phyloP scores from a whole-genome alignment of 2,888 invertebrate species.

The Agonopterix arenella region DNA sequence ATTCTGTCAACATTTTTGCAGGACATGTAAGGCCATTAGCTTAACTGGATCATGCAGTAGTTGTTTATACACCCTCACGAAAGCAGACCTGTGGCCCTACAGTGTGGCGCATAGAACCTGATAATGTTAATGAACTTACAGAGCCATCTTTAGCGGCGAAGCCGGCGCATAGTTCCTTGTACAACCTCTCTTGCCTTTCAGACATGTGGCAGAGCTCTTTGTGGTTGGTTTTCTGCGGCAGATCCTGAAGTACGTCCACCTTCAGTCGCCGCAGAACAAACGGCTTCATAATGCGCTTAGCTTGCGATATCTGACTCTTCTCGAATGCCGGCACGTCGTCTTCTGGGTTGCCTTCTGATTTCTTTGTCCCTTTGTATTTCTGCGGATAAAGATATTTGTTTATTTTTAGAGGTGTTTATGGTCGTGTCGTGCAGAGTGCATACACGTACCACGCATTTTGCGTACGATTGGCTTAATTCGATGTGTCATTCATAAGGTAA shows the following conservation, averaged over 20 bases:
- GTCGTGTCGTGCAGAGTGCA: too few species aligned
- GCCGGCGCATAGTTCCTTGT: constrained; percentile 83
- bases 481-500: too few species aligned
- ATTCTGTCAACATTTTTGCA: too few species aligned
- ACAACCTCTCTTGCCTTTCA: constrained; percentile 83
- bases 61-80: too few species aligned
- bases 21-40: too few species aligned
- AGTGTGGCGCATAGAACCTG: too few species aligned
- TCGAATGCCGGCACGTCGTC: constrained; percentile 88
- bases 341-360: constrained; percentile 53
- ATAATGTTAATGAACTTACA: too few species aligned
- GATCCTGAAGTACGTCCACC: constrained; percentile 87
- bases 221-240: constrained; percentile 89
- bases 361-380: constrained; percentile 76
- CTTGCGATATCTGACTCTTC: constrained; percentile 91
- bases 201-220: constrained; percentile 81
- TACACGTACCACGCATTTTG: too few species aligned
- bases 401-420: too few species aligned
- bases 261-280: constrained; percentile 94
- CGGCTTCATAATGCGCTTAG: constrained; percentile 97
- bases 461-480: too few species aligned
- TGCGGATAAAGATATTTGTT: constrained; percentile 15
- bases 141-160: constrained; percentile 78
- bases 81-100: too few species aligned
- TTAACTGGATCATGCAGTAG: too few species aligned